These are phyloP conservation scores for Netelia fuscicornis DNA, from an alignment of 2,888 invertebrate species.

Conservation along the genomic window DNA sequence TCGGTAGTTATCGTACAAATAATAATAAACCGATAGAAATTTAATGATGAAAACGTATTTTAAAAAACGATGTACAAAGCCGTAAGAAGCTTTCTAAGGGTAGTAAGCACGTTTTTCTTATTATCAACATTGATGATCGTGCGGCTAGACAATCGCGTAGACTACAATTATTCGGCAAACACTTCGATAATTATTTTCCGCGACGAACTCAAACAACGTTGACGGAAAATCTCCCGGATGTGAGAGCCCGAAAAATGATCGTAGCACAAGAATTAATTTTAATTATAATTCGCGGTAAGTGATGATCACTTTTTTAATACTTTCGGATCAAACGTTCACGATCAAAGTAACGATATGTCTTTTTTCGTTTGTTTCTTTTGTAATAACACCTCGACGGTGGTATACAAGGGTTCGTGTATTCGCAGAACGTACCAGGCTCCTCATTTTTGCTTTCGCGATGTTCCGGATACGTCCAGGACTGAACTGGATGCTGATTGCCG, in stretches of 20 bases:
- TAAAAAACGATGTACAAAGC: background rate
- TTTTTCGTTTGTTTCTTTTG: background rate
- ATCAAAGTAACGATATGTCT: background rate
- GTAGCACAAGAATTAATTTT: slow-evolving; percentile 51
- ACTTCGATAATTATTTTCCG: slow-evolving; percentile 45
- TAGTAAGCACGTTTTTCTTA: slow-evolving; percentile 19
- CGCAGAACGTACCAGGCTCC: slow-evolving; percentile 82
- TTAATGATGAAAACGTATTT: background rate
- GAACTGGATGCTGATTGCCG: slow-evolving; percentile 87
- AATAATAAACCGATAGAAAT: slow-evolving; percentile 1
- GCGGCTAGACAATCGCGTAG: slow-evolving; percentile 2
- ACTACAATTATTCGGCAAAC: slow-evolving; percentile 6
- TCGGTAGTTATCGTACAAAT: background rate
- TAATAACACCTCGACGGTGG: slow-evolving; percentile 3
- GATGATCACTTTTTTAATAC: background rate
- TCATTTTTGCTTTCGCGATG: slow-evolving; percentile 84
- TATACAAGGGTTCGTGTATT: slow-evolving; percentile 14
- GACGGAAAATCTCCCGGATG: slow-evolving; percentile 2
- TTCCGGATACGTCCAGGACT: slow-evolving; percentile 86
- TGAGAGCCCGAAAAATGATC: slow-evolving; percentile 6
- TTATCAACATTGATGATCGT: background rate
- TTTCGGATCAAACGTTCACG: background rate
- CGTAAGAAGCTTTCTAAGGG: background rate
- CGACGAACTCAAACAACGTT: slow-evolving; percentile 45
- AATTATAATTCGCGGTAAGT: background rate